Evolutionary conservation across 1,140 invertebrate species (phyloP).

Genomic region (Nylanderia fulva): DNA sequence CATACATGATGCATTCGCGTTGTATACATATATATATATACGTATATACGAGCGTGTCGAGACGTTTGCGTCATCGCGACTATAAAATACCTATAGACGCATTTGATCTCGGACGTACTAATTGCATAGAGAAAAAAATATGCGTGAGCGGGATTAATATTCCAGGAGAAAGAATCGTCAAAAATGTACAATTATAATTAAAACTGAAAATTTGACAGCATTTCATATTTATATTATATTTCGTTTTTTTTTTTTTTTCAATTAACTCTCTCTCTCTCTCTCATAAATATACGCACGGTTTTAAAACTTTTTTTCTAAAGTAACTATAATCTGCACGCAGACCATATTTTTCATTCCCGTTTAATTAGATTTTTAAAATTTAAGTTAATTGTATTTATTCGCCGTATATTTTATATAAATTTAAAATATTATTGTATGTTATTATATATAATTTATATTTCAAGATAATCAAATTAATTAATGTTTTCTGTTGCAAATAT

Average conservation of each 20-base stretch:
- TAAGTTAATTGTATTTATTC: not conserved
- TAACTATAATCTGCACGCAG: not conserved
- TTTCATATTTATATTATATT: not conserved
- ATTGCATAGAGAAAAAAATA: not conserved
- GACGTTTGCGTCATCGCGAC: slow-evolving; percentile 3
- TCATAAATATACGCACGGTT: too few species aligned
- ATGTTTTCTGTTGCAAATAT: not conserved
- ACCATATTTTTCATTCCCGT: not conserved
- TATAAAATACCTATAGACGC: too few species aligned
- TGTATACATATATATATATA: too few species aligned
- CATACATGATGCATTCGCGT: slow-evolving; percentile 36
- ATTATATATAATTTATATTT: not conserved
- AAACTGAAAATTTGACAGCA: not conserved
- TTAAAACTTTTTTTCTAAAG: not conserved
- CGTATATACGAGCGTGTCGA: slow-evolving; percentile 26
- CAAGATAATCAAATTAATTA: too few species aligned
- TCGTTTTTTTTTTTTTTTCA: not conserved
- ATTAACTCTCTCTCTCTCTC: not conserved
- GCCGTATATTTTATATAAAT: not conserved
- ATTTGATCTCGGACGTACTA: too few species aligned
- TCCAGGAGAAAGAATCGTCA: not conserved
- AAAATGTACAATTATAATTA: not conserved
- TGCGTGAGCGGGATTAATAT: not conserved
- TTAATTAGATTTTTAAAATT: not conserved
- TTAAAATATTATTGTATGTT: not conserved